These are phyloP conservation scores for Andrena chrysosceles DNA, from an alignment of 2,888 invertebrate species.

Conservation along the genomic window DNA sequence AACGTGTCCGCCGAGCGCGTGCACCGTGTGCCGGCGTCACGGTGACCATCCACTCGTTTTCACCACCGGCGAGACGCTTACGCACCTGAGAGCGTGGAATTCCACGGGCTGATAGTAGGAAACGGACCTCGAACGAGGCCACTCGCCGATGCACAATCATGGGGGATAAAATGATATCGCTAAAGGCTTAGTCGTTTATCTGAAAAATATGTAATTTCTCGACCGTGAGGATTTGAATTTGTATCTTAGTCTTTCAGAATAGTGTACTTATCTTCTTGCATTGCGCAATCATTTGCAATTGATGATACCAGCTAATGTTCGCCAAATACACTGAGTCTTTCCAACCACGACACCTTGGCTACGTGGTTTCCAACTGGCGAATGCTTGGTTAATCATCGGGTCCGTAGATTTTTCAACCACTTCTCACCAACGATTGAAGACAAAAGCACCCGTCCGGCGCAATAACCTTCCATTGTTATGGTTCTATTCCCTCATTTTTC, in stretches of 20 bases:
- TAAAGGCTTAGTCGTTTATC: too few relatives aligned
- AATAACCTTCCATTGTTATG: slow-evolving; percentile 19
- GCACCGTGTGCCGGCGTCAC: slow-evolving; percentile 43
- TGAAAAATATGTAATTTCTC: too few relatives aligned
- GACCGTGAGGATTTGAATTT: too few relatives aligned
- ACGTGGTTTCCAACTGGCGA: too few relatives aligned
- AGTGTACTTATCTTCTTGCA: too few relatives aligned
- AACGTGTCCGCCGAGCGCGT: not conserved
- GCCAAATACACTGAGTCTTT: too few relatives aligned
- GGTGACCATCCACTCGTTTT: slow-evolving; percentile 51
- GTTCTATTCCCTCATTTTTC: slow-evolving; percentile 10
- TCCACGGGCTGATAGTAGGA: not conserved
- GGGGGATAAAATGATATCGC: too few relatives aligned
- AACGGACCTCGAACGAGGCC: not conserved
- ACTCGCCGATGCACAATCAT: not conserved
- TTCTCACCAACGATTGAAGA: not conserved
- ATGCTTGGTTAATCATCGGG: too few relatives aligned
- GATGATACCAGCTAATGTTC: too few relatives aligned
- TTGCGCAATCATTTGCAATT: too few relatives aligned
- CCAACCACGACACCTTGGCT: too few relatives aligned
- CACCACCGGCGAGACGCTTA: slow-evolving; percentile 31
- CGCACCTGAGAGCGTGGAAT: slow-evolving; percentile 23
- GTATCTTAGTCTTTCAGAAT: too few relatives aligned
- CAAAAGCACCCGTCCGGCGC: slow-evolving; percentile 4
- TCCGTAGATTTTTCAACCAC: slow-evolving; percentile 1